Conservation (phyloP, 2,888 invertebrate genomes). For the Xestia c-nigrum region DNA sequence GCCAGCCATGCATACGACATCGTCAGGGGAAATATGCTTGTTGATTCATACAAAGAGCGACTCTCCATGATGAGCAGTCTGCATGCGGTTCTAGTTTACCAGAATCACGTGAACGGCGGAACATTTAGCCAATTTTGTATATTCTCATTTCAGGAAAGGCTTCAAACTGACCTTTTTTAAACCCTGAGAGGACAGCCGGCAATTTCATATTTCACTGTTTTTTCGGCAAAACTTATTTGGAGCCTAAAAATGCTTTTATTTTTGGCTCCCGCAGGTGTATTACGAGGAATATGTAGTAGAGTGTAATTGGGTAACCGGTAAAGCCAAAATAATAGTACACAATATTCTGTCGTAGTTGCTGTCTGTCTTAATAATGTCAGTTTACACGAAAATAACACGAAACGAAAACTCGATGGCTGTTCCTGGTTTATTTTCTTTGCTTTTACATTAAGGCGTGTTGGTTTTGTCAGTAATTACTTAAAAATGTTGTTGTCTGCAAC, state of each 20-base stretch:
- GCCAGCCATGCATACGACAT: conserved; percentile 44
- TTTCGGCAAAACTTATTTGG: conserved; percentile 47
- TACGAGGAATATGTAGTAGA: conserved; percentile 29
- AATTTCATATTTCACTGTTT: conserved; percentile 55
- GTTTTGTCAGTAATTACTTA: conserved; percentile 71
- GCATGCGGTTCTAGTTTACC: conserved; percentile 47
- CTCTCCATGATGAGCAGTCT: conserved; percentile 50
- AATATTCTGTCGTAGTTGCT: conserved; percentile 30
- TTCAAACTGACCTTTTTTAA: conserved; percentile 46
- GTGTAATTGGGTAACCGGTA: conserved; percentile 36
- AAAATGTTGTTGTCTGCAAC: conserved; percentile 62
- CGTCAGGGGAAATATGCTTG: conserved; percentile 70
- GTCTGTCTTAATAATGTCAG: conserved; percentile 37
- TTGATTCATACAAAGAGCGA: conserved; percentile 64
- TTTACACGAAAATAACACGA: conserved; percentile 56
- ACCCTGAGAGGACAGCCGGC: conserved; percentile 35
- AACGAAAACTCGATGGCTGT: conserved; percentile 63
- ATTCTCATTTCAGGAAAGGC: conserved; percentile 49
- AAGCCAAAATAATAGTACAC: conserved; percentile 16
- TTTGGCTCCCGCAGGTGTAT: conserved; percentile 39
- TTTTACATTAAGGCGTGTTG: conserved; percentile 65
- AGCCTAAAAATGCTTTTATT: conserved; percentile 43
- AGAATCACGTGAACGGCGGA: conserved; percentile 26
- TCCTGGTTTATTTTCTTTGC: conserved; percentile 65
- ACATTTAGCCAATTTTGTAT: conserved; percentile 44